phyloP scores from a whole-genome alignment of 2,888 invertebrate genomes.

The Tachystola acroxantha region DNA sequence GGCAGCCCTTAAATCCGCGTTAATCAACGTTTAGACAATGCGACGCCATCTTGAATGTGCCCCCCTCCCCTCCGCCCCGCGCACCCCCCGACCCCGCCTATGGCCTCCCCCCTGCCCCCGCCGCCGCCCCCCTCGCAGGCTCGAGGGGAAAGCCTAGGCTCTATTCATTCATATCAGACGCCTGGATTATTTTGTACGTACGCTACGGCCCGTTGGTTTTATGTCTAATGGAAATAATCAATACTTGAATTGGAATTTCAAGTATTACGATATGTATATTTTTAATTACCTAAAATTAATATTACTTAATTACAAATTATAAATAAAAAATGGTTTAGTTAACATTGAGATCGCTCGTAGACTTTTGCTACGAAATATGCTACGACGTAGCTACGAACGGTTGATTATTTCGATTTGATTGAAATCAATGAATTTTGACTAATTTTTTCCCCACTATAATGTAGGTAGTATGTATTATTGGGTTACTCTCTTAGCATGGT shows the following conservation, averaged over 20 bases:
- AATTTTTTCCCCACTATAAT: too few relatives aligned
- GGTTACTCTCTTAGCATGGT: too few relatives aligned
- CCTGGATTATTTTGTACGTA: background rate
- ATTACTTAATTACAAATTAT: too few relatives aligned
- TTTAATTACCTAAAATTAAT: too few relatives aligned
- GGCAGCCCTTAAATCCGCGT: slow-evolving; percentile 62
- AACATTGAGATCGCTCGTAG: slow-evolving; percentile 18
- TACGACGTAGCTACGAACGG: background rate
- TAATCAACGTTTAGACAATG: slow-evolving; percentile 73
- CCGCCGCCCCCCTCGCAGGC: slow-evolving; percentile 20
- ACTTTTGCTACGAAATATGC: slow-evolving; percentile 23
- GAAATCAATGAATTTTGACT: too few relatives aligned
- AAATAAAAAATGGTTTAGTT: too few relatives aligned
- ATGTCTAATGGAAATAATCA: background rate
- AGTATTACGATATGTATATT: too few relatives aligned
- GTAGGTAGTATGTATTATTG: too few relatives aligned
- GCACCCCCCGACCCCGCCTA: slow-evolving; percentile 21
- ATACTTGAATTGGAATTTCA: too few relatives aligned
- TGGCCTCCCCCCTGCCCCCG: slow-evolving; percentile 18
- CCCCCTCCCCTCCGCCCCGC: slow-evolving; percentile 27
- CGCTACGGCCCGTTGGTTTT: background rate
- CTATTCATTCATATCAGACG: slow-evolving; percentile 34
- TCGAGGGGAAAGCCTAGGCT: slow-evolving; percentile 43
- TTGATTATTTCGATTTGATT: too few relatives aligned
- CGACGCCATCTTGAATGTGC: slow-evolving; percentile 59